A percentile compares a stretch with the other conserved stretches of the same genome.
phyloP scores from a whole-genome alignment of 1,140 invertebrate species.

The Trichogramma pretiosum region DNA sequence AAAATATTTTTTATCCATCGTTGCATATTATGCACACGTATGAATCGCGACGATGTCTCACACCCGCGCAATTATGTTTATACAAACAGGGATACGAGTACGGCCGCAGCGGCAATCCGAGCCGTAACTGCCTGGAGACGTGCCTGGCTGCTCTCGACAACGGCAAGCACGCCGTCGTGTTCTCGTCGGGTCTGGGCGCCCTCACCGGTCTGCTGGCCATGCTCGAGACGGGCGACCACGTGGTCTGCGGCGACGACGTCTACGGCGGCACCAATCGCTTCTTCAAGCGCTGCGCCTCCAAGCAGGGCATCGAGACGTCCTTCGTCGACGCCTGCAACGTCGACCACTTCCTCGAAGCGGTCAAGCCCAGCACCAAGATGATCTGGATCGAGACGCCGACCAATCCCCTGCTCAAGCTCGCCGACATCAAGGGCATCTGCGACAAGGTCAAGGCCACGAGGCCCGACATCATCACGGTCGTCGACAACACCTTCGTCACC shows the following conservation, averaged over 20 bases:
- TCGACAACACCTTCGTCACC: constrained; percentile 96
- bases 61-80: neutral
- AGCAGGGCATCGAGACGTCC: constrained; percentile 61
- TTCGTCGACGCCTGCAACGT: constrained; percentile 76
- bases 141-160: constrained; percentile 85
- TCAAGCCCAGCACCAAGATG: constrained; percentile 82
- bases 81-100: constrained; percentile 78
- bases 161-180: constrained; percentile 78
- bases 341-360: constrained; percentile 56
- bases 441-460: constrained; percentile 51
- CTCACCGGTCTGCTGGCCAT: constrained; percentile 66
- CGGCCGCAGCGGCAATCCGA: constrained; percentile 90
- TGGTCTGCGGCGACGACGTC: constrained; percentile 86
- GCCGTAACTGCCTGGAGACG: constrained; percentile 77
- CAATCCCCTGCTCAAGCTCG: constrained; percentile 90
- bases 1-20: too few species aligned
- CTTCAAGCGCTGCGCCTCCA: constrained; percentile 52
- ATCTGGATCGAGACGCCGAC: constrained; percentile 95
- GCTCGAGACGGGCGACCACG: constrained; percentile 78
- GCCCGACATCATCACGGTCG: constrained; percentile 71
- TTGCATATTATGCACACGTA: too few species aligned
- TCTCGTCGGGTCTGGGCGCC: constrained; percentile 85
- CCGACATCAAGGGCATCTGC: constrained; percentile 74
- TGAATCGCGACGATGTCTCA: too few species aligned
- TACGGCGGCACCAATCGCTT: constrained; percentile 86